Evolutionary conservation across 2,113 vertebrate species (phyloP).

Genomic region (Sisor rabdophorus): DNA sequence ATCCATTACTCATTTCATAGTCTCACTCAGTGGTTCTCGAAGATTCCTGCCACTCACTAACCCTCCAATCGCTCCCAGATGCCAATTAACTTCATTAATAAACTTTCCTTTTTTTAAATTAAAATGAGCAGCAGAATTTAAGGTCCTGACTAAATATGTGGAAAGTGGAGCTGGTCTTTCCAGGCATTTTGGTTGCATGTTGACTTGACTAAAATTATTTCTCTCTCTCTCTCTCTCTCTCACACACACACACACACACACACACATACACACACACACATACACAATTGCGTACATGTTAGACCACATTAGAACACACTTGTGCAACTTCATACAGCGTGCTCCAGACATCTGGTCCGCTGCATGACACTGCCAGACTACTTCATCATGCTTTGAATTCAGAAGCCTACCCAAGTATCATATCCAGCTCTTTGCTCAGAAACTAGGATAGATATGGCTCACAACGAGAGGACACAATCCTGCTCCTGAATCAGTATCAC

Average conservation of each 20-base stretch:
- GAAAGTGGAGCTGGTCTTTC: constrained; percentile 35
- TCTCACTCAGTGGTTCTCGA: constrained; percentile 45
- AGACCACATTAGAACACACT: constrained; percentile 43
- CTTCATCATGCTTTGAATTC: constrained; percentile 1
- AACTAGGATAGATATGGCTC: constrained; percentile 7
- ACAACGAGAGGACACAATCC: neutral
- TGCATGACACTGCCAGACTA: neutral
- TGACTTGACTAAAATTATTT: constrained; percentile 15
- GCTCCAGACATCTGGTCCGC: constrained; percentile 37
- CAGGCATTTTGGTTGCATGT: constrained; percentile 28
- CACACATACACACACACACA: constrained; percentile 16
- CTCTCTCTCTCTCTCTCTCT: too few species aligned
- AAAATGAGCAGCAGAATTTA: constrained; percentile 36
- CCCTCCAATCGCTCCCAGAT: constrained; percentile 46
- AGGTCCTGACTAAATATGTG: constrained; percentile 27
- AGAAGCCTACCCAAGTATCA: constrained; percentile 4
- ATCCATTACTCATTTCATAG: constrained; percentile 47
- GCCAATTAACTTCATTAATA: constrained; percentile 50
- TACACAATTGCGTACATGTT: constrained; percentile 39
- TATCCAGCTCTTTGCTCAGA: neutral
- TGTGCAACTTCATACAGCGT: constrained; percentile 9
- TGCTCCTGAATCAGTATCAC: constrained; percentile 2
- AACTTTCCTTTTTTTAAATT: constrained; percentile 46
- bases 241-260: neutral
- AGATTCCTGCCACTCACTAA: constrained; percentile 47